These are phyloP conservation scores for Geococcyx californianus DNA, from an alignment of 2,113 vertebrate genomes.

Conservation along the genomic window DNA sequence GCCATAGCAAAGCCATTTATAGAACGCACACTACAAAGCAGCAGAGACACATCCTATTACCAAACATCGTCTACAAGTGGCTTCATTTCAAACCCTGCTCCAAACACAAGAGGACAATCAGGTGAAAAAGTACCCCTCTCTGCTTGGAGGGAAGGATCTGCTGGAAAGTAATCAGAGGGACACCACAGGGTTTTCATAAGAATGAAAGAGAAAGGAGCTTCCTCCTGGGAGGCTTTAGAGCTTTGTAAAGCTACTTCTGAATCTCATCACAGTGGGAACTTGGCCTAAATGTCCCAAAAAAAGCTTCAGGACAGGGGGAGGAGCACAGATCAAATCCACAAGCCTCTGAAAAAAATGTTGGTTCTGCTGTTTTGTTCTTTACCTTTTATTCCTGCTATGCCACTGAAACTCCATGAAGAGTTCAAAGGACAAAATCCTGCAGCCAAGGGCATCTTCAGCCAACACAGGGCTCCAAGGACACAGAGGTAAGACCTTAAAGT, in stretches of 20 bases:
- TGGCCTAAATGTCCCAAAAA: conserved; percentile 15
- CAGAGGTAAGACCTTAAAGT: not conserved
- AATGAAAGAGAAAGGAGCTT: not conserved
- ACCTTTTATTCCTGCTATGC: not conserved
- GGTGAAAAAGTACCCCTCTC: not conserved
- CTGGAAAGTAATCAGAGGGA: not conserved
- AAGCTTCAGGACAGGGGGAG: not conserved
- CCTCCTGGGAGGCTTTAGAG: not conserved
- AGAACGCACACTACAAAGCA: not conserved
- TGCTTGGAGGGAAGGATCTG: not conserved
- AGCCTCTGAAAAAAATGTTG: not conserved
- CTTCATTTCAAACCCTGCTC: conserved; percentile 4
- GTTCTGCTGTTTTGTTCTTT: not conserved
- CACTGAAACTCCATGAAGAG: not conserved
- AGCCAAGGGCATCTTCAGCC: not conserved
- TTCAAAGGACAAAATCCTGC: not conserved
- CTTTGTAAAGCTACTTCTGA: conserved; percentile 3
- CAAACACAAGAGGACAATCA: not conserved
- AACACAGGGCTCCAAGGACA: not conserved
- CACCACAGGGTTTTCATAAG: not conserved
- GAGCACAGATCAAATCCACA: not conserved
- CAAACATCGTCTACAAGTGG: not conserved
- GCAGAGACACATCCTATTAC: not conserved
- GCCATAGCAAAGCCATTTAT: conserved; percentile 48
- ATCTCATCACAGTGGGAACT: not conserved